Evolutionary conservation across 2,797 vertebrate genomes (phyloP).

Genomic region (Todus mexicanus): DNA sequence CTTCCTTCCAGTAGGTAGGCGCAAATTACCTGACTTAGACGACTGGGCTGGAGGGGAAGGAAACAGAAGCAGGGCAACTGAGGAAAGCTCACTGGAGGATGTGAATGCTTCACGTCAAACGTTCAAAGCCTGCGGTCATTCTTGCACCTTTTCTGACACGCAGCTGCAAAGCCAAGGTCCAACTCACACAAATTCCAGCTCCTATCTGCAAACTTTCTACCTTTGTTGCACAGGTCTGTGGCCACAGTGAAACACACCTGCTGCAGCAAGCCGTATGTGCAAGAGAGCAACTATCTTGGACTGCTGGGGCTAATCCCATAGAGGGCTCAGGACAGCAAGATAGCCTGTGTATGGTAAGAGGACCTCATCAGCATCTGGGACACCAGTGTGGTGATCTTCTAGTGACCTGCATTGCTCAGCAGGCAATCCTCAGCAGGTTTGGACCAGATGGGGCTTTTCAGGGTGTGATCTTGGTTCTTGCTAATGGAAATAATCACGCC

Average conservation of each 20-base stretch:
- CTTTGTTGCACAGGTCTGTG: neutral
- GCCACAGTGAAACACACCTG: neutral
- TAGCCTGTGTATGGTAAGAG: neutral
- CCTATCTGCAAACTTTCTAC: neutral
- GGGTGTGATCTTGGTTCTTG: neutral
- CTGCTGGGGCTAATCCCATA: neutral
- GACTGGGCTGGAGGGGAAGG: neutral
- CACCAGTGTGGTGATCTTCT: neutral
- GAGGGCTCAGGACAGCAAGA: rapidly evolving
- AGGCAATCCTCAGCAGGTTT: neutral
- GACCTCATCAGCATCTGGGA: neutral
- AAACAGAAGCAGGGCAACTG: neutral
- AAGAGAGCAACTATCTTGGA: neutral
- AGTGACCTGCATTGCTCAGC: neutral
- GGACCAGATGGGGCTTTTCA: conserved; percentile 10
- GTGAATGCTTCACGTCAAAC: rapidly evolving
- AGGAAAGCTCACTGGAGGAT: neutral
- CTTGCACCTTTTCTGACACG: neutral
- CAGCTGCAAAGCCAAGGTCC: neutral
- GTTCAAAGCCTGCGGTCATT: neutral
- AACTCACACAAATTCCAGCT: neutral
- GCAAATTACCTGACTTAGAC: neutral
- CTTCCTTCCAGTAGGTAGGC: neutral
- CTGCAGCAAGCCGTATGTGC: neutral
- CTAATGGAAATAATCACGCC: neutral